Conservation (phyloP, 2,888 invertebrate species). For the Philereme transversata region DNA sequence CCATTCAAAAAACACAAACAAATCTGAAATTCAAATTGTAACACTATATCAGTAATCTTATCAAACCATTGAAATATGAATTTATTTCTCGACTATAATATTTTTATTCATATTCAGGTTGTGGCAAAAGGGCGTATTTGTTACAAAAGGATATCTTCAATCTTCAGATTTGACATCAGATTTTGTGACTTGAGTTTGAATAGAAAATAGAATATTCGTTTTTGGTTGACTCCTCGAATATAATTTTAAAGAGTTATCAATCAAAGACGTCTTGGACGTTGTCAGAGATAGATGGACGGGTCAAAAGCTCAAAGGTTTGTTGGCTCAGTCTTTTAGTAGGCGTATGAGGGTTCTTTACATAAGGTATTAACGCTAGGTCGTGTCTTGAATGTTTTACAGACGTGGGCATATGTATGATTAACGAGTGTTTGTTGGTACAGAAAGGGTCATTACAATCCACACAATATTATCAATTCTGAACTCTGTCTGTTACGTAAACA, state of each 20-base stretch:
- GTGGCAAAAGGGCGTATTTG: slow-evolving; percentile 42
- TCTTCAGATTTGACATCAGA: slow-evolving; percentile 31
- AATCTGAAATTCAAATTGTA: slow-evolving; percentile 78
- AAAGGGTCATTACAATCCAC: slow-evolving; percentile 6
- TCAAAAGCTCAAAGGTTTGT: slow-evolving; percentile 51
- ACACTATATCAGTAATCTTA: slow-evolving; percentile 73
- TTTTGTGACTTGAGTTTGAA: slow-evolving; percentile 36
- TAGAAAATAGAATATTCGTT: slow-evolving; percentile 41
- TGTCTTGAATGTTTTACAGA: slow-evolving; percentile 34
- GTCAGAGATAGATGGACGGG: slow-evolving; percentile 50
- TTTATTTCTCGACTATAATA: slow-evolving; percentile 67
- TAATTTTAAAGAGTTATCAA: slow-evolving; percentile 54
- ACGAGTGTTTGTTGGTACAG: slow-evolving; percentile 7
- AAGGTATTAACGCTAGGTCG: slow-evolving; percentile 29
- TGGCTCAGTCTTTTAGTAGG: slow-evolving; percentile 30
- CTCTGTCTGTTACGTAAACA: too few species aligned
- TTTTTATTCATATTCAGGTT: slow-evolving; percentile 69
- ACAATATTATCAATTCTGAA: too few species aligned
- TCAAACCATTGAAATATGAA: slow-evolving; percentile 75
- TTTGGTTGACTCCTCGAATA: slow-evolving; percentile 33
- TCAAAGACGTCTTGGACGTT: slow-evolving; percentile 54
- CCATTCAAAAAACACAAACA: slow-evolving; percentile 60
- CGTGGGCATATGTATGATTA: slow-evolving; percentile 23
- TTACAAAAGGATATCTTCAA: slow-evolving; percentile 43
- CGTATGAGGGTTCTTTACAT: slow-evolving; percentile 32